These are phyloP conservation scores for Rhamnusium bicolor DNA, from an alignment of 2,888 invertebrate genomes.

Conservation along the genomic window DNA sequence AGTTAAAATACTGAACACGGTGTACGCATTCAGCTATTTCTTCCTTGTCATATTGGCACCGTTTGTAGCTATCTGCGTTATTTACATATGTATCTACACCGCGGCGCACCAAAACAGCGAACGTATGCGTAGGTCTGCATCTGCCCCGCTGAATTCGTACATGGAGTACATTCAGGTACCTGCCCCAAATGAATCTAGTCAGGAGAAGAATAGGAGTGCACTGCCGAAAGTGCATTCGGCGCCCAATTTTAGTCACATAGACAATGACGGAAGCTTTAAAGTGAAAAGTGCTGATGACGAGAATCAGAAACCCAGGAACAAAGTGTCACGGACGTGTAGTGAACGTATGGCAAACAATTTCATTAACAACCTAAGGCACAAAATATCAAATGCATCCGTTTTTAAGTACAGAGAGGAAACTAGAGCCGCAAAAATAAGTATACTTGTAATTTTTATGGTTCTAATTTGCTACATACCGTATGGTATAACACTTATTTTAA, in stretches of 20 bases:
- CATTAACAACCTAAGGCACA: slow-evolving; percentile 83
- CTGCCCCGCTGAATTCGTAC: slow-evolving; percentile 73
- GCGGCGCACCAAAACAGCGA: slow-evolving; percentile 84
- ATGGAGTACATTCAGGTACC: slow-evolving; percentile 70
- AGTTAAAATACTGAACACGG: slow-evolving; percentile 67
- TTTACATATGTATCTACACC: slow-evolving; percentile 83
- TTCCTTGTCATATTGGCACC: slow-evolving; percentile 73
- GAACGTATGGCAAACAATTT: slow-evolving; percentile 75
- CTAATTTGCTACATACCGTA: slow-evolving; percentile 73
- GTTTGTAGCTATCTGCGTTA: slow-evolving; percentile 79
- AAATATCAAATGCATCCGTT: slow-evolving; percentile 88
- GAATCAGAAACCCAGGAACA: slow-evolving; percentile 64
- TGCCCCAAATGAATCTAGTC: slow-evolving; percentile 67
- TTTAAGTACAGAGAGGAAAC: slow-evolving; percentile 92
- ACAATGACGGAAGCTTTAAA: slow-evolving; percentile 45
- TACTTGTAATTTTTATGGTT: slow-evolving; percentile 82
- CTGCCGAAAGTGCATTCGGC: slow-evolving; percentile 67
- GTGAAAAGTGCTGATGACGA: slow-evolving; percentile 27
- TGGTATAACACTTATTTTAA: slow-evolving; percentile 65
- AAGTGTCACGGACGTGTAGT: slow-evolving; percentile 74
- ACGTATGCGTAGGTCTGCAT: slow-evolving; percentile 72
- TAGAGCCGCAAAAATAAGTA: slow-evolving; percentile 89
- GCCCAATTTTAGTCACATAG: slow-evolving; percentile 63
- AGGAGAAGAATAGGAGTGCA: slow-evolving; percentile 47
- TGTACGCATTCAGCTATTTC: slow-evolving; percentile 71